A percentile compares a stretch with the other conserved stretches of the same genome.
phyloP scores from a whole-genome alignment of 1,140 invertebrate genomes.

The Cydia fagiglandana region DNA sequence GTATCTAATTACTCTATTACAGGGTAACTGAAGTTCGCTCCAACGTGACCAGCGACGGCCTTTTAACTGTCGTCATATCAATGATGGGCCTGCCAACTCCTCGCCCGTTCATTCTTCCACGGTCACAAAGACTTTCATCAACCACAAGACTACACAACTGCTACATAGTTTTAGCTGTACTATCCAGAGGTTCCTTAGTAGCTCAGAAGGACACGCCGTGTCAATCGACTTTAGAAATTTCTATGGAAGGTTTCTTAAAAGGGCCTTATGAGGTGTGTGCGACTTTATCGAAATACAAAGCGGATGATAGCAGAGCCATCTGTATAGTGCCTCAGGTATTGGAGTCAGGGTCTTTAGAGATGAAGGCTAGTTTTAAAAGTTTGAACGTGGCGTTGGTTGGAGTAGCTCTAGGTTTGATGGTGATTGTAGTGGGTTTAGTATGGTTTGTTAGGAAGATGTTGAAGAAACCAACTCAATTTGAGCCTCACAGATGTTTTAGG shows the following conservation, averaged over 20 bases:
- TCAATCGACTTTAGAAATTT: constrained; percentile 64
- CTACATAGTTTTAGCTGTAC: constrained; percentile 70
- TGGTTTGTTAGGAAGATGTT: constrained; percentile 80
- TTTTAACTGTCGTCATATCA: constrained; percentile 71
- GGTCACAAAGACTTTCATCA: constrained; percentile 62
- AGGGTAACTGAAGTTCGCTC: constrained; percentile 77
- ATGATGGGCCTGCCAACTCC: constrained; percentile 63
- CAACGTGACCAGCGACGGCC: constrained; percentile 71
- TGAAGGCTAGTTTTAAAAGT: constrained; percentile 71
- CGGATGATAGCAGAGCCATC: constrained; percentile 67
- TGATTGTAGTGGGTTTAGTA: constrained; percentile 77
- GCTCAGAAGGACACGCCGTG: constrained; percentile 76
- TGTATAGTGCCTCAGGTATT: constrained; percentile 79
- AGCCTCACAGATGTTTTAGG: constrained; percentile 80
- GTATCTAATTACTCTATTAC: constrained; percentile 45
- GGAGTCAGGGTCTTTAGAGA: constrained; percentile 63
- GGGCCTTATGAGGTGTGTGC: constrained; percentile 77
- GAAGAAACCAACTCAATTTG: constrained; percentile 76
- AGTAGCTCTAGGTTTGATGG: constrained; percentile 77
- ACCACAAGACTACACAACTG: constrained; percentile 69
- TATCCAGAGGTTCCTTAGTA: constrained; percentile 70
- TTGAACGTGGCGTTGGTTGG: constrained; percentile 79
- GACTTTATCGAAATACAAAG: constrained; percentile 69
- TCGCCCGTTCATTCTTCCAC: constrained; percentile 53
- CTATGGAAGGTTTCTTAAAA: constrained; percentile 75